Percentiles rank a stretch among this genome's conserved stretches.
phyloP scores from a whole-genome alignment of 92 coral and sea anemone genomes.

The Muricea muricata region DNA sequence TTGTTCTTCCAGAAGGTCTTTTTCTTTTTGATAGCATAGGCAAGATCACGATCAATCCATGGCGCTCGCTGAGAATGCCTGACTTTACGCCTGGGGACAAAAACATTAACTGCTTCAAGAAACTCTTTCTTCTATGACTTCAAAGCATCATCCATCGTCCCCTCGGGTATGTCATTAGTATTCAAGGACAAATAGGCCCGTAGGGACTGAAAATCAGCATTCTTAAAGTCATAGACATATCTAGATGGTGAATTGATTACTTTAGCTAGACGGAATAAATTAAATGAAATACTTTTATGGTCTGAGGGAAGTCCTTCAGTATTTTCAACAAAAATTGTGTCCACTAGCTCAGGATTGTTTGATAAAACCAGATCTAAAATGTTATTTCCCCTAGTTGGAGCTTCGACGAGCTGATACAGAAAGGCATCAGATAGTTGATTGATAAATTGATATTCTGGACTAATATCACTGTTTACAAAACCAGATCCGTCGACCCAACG shows the following conservation, averaged over 20 bases:
- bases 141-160: constrained; percentile 18
- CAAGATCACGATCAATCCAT: constrained; percentile 45
- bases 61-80: constrained; percentile 42
- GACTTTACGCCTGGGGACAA: constrained; percentile 39
- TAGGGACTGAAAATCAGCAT: constrained; percentile 36
- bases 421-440: constrained; percentile 40
- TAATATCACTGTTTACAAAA: constrained; percentile 45
- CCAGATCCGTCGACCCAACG: constrained; percentile 46
- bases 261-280: constrained; percentile 33
- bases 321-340: constrained; percentile 36
- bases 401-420: constrained; percentile 34
- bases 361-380: constrained; percentile 46
- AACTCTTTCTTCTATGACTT: no score
- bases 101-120: constrained; percentile 15
- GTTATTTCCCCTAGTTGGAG: constrained; percentile 37
- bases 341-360: constrained; percentile 34
- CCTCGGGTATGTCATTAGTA: constrained; percentile 2
- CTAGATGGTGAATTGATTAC: constrained; percentile 10
- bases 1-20: neutral
- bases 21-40: constrained; percentile 38
- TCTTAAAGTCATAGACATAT: constrained; percentile 29
- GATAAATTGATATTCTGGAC: constrained; percentile 37
- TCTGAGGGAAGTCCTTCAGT: constrained; percentile 42
- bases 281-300: constrained; percentile 33
- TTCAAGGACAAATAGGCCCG: constrained; percentile 30